Percentiles rank a stretch among this genome's conserved stretches.
Conservation (phyloP, 2,888 invertebrate species). For the Marasmarcha lunaedactyla region DNA sequence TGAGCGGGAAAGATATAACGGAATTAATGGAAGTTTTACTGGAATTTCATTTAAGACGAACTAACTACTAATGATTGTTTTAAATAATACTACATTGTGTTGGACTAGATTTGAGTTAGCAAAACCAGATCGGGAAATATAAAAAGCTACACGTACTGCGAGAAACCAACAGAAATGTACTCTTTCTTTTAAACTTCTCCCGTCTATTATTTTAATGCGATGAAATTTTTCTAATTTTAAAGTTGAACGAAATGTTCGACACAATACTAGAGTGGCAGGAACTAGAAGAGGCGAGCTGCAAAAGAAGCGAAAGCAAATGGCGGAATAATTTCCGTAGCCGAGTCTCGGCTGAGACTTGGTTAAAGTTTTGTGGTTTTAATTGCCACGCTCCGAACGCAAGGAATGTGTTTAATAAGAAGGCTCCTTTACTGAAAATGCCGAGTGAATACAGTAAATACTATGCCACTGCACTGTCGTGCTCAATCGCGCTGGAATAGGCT, state of each 20-base stretch:
- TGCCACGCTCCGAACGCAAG: slow-evolving; percentile 41
- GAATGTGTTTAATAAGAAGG: slow-evolving; percentile 60
- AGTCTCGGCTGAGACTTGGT: slow-evolving; percentile 36
- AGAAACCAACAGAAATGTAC: no score
- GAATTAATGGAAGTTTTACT: no score
- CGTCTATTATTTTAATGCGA: no score
- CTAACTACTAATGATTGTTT: no score
- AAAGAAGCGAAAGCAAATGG: slow-evolving; percentile 40
- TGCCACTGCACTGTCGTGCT: slow-evolving; percentile 19
- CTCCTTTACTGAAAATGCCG: slow-evolving; percentile 62
- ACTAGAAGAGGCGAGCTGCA: slow-evolving; percentile 20
- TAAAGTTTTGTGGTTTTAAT: slow-evolving; percentile 57
- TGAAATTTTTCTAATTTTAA: not conserved
- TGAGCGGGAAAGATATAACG: no score
- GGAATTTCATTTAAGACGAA: no score
- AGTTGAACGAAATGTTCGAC: not conserved
- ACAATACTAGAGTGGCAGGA: slow-evolving; percentile 21
- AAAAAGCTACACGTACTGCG: no score
- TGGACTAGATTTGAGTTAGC: no score
- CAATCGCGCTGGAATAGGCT: no score
- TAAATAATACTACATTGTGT: no score
- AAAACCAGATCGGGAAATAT: no score
- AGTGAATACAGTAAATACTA: slow-evolving; percentile 25
- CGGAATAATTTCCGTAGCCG: slow-evolving; percentile 36
- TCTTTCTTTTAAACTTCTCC: no score